Conservation (phyloP, 1,140 invertebrate genomes). For the Pogonomyrmex barbatus region DNA sequence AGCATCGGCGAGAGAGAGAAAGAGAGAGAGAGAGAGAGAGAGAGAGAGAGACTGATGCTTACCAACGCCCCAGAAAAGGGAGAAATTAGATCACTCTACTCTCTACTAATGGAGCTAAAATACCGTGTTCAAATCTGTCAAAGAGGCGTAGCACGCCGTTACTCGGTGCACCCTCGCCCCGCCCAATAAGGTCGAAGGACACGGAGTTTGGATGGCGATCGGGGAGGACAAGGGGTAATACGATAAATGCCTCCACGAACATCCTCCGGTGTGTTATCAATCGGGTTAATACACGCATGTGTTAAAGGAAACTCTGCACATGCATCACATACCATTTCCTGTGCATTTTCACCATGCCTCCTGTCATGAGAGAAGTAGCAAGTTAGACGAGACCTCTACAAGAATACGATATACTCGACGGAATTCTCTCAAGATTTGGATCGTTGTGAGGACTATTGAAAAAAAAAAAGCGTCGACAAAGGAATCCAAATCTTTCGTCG, state of each 20-base stretch:
- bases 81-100: constrained; percentile 67
- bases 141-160: constrained; percentile 71
- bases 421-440: constrained; percentile 16
- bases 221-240: constrained; percentile 48
- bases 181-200: constrained; percentile 76
- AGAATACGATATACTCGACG: neutral
- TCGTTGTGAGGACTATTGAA: neutral
- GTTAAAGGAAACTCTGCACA: constrained; percentile 72
- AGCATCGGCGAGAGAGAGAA: constrained; percentile 26
- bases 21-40: constrained; percentile 30
- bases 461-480: neutral
- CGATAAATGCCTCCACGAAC: constrained; percentile 68
- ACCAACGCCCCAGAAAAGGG: constrained; percentile 68
- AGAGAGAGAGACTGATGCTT: constrained; percentile 26
- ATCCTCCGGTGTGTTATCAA: constrained; percentile 71
- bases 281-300: constrained; percentile 71
- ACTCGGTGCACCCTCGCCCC: constrained; percentile 75
- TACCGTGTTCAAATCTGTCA: constrained; percentile 72
- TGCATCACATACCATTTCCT: constrained; percentile 69
- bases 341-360: constrained; percentile 36
- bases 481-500: neutral
- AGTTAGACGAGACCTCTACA: neutral
- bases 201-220: constrained; percentile 59
- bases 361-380: constrained; percentile 51
- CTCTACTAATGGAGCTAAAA: constrained; percentile 68